Evolutionary conservation across 2,888 invertebrate species (phyloP).

Genomic region (Marasmarcha lunaedactyla): DNA sequence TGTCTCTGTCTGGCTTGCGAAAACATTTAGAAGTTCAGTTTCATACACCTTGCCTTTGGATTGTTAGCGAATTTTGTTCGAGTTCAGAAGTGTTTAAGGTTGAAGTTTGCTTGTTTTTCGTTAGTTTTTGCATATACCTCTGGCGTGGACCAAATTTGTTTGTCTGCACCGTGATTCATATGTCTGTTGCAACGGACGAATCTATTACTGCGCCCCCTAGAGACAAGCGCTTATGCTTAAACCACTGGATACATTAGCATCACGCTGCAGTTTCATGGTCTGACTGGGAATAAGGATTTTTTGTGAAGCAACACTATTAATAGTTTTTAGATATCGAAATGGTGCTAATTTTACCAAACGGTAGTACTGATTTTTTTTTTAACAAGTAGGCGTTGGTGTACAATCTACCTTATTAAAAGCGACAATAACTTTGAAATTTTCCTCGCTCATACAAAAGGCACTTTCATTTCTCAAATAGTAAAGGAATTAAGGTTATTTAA

Average conservation of each 20-base stretch:
- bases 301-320: too few relatives aligned
- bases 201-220: constrained; percentile 32
- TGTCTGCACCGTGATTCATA: constrained; percentile 62
- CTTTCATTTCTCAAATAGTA: too few relatives aligned
- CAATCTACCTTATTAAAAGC: too few relatives aligned
- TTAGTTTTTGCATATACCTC: constrained; percentile 31
- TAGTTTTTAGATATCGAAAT: too few relatives aligned
- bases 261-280: constrained; percentile 24
- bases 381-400: too few relatives aligned
- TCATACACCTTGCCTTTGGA: constrained; percentile 18
- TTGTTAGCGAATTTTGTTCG: constrained; percentile 15
- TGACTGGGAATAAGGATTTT: too few relatives aligned
- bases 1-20: constrained; percentile 33
- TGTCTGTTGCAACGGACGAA: constrained; percentile 62
- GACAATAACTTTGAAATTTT: too few relatives aligned
- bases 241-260: constrained; percentile 15
- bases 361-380: too few relatives aligned
- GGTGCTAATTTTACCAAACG: too few relatives aligned
- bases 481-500: too few relatives aligned
- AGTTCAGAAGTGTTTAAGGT: constrained; percentile 20
- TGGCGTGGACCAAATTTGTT: constrained; percentile 37
- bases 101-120: constrained; percentile 13
- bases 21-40: constrained; percentile 5
- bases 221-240: constrained; percentile 28
- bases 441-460: too few relatives aligned